phyloP scores from a whole-genome alignment of 2,888 invertebrate genomes.

The Torymus aiolomorphi region DNA sequence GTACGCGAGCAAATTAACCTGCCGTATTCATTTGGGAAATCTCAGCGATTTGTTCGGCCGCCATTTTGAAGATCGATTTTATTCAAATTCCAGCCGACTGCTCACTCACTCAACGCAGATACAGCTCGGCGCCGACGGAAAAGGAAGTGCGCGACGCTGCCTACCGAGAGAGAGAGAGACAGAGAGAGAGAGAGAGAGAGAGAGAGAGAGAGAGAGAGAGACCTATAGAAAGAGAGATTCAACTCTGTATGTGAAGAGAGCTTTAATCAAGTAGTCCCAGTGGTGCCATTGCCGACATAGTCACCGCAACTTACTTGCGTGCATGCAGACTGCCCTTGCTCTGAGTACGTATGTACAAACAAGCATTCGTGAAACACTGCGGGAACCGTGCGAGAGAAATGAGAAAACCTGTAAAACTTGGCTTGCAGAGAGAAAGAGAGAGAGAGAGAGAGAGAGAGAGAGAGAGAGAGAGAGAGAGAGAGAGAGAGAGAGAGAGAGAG shows the following conservation, averaged over 20 bases:
- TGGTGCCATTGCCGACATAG: conserved; percentile 46
- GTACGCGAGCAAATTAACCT: conserved; percentile 1
- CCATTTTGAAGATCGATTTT: conserved; percentile 47
- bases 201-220: too few relatives aligned
- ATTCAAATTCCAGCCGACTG: conserved; percentile 42
- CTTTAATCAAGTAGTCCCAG: conserved; percentile 68
- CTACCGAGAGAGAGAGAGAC: neutral
- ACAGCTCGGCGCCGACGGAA: neutral
- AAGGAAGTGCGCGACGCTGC: neutral
- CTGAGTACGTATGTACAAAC: too few relatives aligned
- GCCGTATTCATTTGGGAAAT: conserved; percentile 53
- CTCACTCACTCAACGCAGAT: neutral
- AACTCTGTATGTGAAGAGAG: conserved; percentile 26
- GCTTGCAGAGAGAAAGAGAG: neutral
- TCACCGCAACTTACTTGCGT: conserved; percentile 1
- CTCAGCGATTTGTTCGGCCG: neutral
- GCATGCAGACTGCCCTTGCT: neutral
- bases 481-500: too few relatives aligned
- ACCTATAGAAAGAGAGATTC: too few relatives aligned
- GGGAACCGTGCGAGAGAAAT: neutral
- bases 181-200: too few relatives aligned
- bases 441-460: too few relatives aligned
- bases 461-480: too few relatives aligned
- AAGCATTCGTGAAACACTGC: too few relatives aligned
- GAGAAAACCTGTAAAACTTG: conserved; percentile 34